Percentiles rank a stretch among this genome's conserved stretches.
Conservation (phyloP, 2,113 vertebrate genomes). For the Axis porcinus region DNA sequence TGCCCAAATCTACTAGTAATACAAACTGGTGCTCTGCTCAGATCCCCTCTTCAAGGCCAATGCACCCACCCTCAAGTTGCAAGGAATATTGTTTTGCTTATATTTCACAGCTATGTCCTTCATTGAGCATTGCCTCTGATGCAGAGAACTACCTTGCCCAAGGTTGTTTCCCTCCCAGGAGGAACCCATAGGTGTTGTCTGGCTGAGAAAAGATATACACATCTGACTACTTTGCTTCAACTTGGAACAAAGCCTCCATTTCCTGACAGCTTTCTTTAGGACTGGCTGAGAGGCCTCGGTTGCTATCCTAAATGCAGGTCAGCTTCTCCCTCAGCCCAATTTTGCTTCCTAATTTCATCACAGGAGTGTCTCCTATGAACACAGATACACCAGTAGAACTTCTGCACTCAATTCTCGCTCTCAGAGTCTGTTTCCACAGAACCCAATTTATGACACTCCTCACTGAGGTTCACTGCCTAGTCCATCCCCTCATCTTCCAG, state of each 20-base stretch:
- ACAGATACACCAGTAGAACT: neutral
- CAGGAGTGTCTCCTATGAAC: neutral
- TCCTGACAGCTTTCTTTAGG: neutral
- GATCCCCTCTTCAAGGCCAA: neutral
- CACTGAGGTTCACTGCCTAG: neutral
- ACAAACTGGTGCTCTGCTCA: neutral
- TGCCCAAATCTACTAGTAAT: neutral
- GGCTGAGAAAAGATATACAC: neutral
- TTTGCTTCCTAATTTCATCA: neutral
- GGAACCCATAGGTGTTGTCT: neutral
- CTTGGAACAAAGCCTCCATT: neutral
- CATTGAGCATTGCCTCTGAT: neutral
- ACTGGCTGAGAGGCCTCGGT: neutral
- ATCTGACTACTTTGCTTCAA: neutral
- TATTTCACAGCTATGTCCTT: neutral
- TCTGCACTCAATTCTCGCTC: neutral
- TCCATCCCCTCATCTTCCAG: neutral
- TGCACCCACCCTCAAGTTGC: neutral
- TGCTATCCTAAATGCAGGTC: neutral
- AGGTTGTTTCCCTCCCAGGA: neutral
- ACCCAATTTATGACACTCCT: neutral
- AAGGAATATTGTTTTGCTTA: neutral
- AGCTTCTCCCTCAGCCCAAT: neutral
- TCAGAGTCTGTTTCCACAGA: neutral
- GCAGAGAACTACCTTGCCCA: neutral